Evolutionary conservation across 37 sponge, comb jelly and placozoan genomes (phyloP).

Genomic region (Corticium candelabrum): DNA sequence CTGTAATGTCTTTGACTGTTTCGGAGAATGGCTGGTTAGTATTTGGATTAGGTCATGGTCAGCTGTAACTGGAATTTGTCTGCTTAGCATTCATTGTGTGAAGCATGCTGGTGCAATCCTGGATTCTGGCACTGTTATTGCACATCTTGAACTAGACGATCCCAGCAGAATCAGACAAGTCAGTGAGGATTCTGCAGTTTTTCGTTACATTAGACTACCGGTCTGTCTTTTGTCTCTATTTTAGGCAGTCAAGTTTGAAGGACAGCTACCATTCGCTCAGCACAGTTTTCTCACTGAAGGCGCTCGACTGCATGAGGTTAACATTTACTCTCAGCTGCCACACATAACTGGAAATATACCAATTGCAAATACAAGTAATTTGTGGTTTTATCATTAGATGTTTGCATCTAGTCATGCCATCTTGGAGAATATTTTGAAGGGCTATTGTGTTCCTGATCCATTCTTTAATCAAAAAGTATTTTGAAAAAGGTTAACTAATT

Average conservation of each 20-base stretch:
- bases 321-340: no score
- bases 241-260: background rate
- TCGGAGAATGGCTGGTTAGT: conserved; percentile 68
- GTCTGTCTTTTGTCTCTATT: no score
- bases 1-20: conserved; percentile 62
- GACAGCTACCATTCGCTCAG: background rate
- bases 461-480: conserved; percentile 21
- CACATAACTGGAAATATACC: no score
- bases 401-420: no score
- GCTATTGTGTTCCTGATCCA: conserved; percentile 38
- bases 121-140: conserved; percentile 77
- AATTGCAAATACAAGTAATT: no score
- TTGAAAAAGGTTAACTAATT: no score
- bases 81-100: conserved; percentile 6
- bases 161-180: conserved; percentile 40
- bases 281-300: no score
- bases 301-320: no score
- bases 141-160: conserved; percentile 82
- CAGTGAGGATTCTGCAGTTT: no score
- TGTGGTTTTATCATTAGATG: no score
- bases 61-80: background rate
- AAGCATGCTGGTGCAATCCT: conserved; percentile 80
- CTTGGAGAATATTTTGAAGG: conserved; percentile 44
- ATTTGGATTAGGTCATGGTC: background rate
- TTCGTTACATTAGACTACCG: no score